A percentile compares a stretch with the other conserved stretches of the same genome.
These are phyloP conservation scores for Belgica antarctica DNA, from an alignment of 2,888 invertebrate genomes.

Conservation along the genomic window DNA sequence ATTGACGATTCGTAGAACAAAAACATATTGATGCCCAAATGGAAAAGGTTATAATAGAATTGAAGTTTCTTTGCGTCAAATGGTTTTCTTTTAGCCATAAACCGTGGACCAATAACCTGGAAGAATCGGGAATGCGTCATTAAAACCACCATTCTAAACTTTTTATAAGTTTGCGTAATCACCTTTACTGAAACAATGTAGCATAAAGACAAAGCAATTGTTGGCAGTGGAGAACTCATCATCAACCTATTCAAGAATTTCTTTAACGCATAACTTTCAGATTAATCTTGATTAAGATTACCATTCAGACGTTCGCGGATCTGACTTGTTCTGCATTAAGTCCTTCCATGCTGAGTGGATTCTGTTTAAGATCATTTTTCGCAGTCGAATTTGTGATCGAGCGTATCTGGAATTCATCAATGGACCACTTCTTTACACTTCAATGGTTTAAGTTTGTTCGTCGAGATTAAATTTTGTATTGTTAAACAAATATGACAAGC, in stretches of 20 bases:
- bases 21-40: conserved; percentile 66
- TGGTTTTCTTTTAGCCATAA: conserved; percentile 32
- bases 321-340: conserved; percentile 73
- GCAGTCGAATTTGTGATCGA: no score
- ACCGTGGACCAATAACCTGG: conserved; percentile 28
- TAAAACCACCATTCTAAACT: no score
- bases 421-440: no score
- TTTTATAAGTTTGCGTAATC: neutral
- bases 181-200: conserved; percentile 56
- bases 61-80: conserved; percentile 29
- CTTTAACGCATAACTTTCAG: no score
- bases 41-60: conserved; percentile 27
- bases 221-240: conserved; percentile 72
- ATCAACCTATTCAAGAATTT: conserved; percentile 63
- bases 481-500: no score
- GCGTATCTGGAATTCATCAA: no score
- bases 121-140: no score
- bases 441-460: no score
- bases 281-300: no score
- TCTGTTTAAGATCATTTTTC: no score
- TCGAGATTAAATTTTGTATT: no score
- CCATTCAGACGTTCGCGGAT: conserved; percentile 67
- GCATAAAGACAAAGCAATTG: conserved; percentile 63
- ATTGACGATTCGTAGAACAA: conserved; percentile 65
- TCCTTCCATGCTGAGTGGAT: conserved; percentile 4